Percentiles rank a stretch among this genome's conserved stretches.
Conservation (phyloP, 2,888 invertebrate genomes). For the Exephanes ischioxanthus region DNA sequence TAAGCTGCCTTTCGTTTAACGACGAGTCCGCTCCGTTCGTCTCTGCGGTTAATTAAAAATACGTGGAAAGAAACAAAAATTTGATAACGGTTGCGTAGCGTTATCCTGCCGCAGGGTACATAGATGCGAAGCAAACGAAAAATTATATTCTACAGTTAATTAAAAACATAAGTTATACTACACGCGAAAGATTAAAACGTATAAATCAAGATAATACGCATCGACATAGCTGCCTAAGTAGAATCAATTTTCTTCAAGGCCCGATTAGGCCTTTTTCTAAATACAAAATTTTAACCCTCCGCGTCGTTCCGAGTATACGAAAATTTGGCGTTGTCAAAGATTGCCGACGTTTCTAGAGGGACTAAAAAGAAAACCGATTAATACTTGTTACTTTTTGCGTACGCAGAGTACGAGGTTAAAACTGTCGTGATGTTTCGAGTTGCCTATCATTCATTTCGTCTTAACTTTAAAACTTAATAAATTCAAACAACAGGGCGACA, state of each 20-base stretch:
- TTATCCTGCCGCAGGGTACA: constrained; percentile 1
- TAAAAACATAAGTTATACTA: background rate
- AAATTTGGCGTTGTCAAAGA: constrained; percentile 16
- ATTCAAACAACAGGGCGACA: constrained; percentile 45
- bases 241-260: constrained; percentile 31
- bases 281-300: background rate
- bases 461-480: constrained; percentile 35
- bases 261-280: constrained; percentile 50
- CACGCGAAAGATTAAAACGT: constrained; percentile 5
- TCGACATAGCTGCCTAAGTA: constrained; percentile 31
- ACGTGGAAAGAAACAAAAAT: background rate
- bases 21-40: constrained; percentile 37
- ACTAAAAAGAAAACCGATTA: constrained; percentile 1
- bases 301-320: constrained; percentile 24
- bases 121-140: too few species aligned
- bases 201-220: constrained; percentile 47
- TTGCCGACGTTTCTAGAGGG: constrained; percentile 2
- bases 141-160: too few species aligned
- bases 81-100: constrained; percentile 32
- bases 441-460: constrained; percentile 21
- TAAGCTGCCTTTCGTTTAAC: constrained; percentile 52
- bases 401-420: constrained; percentile 2
- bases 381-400: constrained; percentile 22
- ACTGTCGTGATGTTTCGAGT: constrained; percentile 6
- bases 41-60: constrained; percentile 5